Percentiles rank a stretch among this genome's conserved stretches.
Evolutionary conservation across 2,888 invertebrate species (phyloP).

Genomic region (Margaritifera margaritifera): DNA sequence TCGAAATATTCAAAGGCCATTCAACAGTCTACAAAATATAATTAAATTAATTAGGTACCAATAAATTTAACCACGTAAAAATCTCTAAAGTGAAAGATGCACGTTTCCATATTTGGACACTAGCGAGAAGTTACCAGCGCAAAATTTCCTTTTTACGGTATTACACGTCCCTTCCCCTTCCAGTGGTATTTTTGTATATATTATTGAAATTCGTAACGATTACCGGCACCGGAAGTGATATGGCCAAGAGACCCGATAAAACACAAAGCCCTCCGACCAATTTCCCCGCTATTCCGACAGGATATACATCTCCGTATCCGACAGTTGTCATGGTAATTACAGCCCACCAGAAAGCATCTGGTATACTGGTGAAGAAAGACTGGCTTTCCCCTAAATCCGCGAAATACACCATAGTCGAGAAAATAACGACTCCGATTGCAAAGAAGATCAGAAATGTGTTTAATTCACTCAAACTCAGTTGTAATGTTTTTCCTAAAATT

Average conservation of each 20-base stretch:
- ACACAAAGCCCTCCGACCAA: slow-evolving; percentile 73
- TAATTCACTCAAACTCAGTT: slow-evolving; percentile 66
- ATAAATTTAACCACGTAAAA: no score
- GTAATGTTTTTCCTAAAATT: slow-evolving; percentile 68
- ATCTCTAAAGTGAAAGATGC: no score
- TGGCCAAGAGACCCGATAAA: slow-evolving; percentile 74
- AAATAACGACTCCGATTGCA: slow-evolving; percentile 69
- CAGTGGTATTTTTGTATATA: slow-evolving; percentile 72
- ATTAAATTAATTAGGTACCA: no score
- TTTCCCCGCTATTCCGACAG: slow-evolving; percentile 71
- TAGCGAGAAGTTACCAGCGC: no score
- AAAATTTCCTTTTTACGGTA: no score
- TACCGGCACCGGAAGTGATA: slow-evolving; percentile 74
- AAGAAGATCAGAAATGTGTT: slow-evolving; percentile 70
- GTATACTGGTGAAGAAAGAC: slow-evolving; percentile 66
- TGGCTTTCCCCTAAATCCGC: slow-evolving; percentile 62
- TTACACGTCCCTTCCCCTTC: slow-evolving; percentile 24
- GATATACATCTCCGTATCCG: slow-evolving; percentile 72
- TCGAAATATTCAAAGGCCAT: no score
- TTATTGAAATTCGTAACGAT: slow-evolving; percentile 75
- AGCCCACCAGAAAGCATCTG: slow-evolving; percentile 72
- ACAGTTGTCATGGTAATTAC: slow-evolving; percentile 71
- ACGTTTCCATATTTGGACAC: no score
- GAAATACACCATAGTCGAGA: slow-evolving; percentile 68
- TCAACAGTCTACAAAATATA: no score